These are phyloP conservation scores for Psettodes erumei DNA, from an alignment of 2,113 vertebrate genomes.

Conservation along the genomic window DNA sequence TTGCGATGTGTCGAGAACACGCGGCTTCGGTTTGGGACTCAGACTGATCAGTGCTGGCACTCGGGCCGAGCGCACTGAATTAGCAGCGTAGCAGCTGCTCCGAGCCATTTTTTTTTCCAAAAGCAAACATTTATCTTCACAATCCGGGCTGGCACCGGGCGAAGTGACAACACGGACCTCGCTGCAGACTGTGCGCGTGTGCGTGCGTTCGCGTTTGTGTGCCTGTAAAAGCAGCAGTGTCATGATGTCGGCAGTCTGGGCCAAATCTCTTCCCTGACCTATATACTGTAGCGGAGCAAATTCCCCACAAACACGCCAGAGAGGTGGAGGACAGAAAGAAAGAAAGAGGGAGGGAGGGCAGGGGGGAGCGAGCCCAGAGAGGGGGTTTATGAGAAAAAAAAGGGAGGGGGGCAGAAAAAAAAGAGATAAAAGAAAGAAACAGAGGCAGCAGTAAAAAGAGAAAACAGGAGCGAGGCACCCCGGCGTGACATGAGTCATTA, in stretches of 20 bases:
- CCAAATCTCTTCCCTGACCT: conserved; percentile 80
- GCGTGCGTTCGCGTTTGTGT: conserved; percentile 14
- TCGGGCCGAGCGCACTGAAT: conserved; percentile 57
- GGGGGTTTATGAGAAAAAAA: conserved; percentile 7
- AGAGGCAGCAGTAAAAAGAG: conserved; percentile 27
- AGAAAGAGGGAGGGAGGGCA: conserved; percentile 9
- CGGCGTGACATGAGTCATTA: conserved; percentile 57
- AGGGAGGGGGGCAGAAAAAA: conserved; percentile 30
- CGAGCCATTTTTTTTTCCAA: conserved; percentile 50
- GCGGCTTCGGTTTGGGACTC: conserved; percentile 52
- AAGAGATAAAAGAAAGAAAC: conserved; percentile 48
- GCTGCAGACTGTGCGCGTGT: conserved; percentile 28
- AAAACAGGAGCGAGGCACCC: conserved; percentile 17
- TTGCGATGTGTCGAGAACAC: conserved; percentile 36
- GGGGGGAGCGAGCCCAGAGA: not conserved
- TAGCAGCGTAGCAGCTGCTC: conserved; percentile 73
- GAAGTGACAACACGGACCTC: conserved; percentile 51
- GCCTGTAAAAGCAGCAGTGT: conserved; percentile 51
- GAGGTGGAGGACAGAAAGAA: conserved; percentile 18
- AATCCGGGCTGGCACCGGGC: conserved; percentile 68
- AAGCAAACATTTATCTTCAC: conserved; percentile 75
- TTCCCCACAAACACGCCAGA: conserved; percentile 56
- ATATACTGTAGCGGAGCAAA: conserved; percentile 68
- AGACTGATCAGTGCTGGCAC: conserved; percentile 50
- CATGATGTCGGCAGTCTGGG: conserved; percentile 59